Evolutionary conservation across 30 jellyfish, hydroid and myxozoan species (phyloP), one percentile per base, ranked within the genome.

Genomic region (Hydractinia echinata): DNA sequence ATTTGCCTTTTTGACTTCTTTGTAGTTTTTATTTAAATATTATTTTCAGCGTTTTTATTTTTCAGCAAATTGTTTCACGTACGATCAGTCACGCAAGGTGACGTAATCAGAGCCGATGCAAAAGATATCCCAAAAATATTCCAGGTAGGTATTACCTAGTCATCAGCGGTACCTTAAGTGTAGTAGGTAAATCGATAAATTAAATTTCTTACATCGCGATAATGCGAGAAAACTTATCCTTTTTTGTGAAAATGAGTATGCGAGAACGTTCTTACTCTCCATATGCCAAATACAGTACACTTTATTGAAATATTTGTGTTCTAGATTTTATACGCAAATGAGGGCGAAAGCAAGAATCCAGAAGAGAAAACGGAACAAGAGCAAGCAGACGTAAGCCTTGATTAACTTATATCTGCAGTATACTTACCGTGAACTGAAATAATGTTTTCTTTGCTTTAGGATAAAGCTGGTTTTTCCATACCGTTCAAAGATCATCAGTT

Each of bases 1-100:
- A 0, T 58, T 58, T 58, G 8, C 8, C 8, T 72, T 30, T 72
- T 72, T n/a, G n/a, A n/a, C n/a, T n/a, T n/a, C n/a, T 72, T 72
- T 72, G 15, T 72, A 11, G 13, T 15, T 15, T 20, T 11, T n/a
- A 21, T 8, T 72, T 72, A 9, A 19, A 58, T 16, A 58, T 13
- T 5, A 18, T 49, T 5, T 51, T 50, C 11, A 51, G 4, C 15
- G 11, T 74, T 20, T 74, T 74, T 50, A 5, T 55, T 7, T 79
- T 73, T 19, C 82, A 90, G 97, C 83, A 90, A 90, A 77, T 55
- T 91, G 53, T 91, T 82, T 83, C 96, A 91, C 81, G 98, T 91
- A 54, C 87, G 98, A 30, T 79, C 98, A 14, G 96, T 91, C 4
- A 83, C 96, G 1, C 98, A 91, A 64, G 96, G 96, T 55, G 98